phyloP scores from a whole-genome alignment of 2,888 invertebrate genomes.

The Kryphioiulus occultus region DNA sequence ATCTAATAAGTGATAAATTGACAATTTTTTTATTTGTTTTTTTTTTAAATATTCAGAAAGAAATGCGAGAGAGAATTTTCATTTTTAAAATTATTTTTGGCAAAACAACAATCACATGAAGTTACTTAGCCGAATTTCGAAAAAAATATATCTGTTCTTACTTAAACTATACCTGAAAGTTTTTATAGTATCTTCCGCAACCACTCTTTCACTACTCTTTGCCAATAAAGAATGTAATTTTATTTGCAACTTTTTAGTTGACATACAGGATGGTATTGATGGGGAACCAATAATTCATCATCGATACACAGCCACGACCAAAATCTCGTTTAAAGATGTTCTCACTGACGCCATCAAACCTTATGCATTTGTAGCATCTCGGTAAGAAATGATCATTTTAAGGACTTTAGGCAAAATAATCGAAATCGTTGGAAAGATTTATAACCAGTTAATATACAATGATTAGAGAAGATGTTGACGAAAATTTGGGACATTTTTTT shows the following conservation, averaged over 20 bases:
- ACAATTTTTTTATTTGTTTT: not conserved
- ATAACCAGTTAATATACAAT: too few relatives aligned
- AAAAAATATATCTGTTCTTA: too few relatives aligned
- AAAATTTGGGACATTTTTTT: too few relatives aligned
- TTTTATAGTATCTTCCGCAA: too few relatives aligned
- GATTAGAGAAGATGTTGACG: too few relatives aligned
- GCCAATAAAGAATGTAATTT: not conserved
- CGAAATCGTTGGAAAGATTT: too few relatives aligned
- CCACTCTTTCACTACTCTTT: too few relatives aligned
- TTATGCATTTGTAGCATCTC: slow-evolving; percentile 64
- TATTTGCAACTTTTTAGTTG: slow-evolving; percentile 65
- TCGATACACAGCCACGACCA: slow-evolving; percentile 66
- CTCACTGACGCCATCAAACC: slow-evolving; percentile 64
- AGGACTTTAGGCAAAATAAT: not conserved
- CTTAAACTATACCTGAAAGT: too few relatives aligned
- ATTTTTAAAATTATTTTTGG: slow-evolving; percentile 18
- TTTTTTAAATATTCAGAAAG: too few relatives aligned
- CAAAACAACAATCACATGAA: not conserved
- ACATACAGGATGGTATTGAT: slow-evolving; percentile 70
- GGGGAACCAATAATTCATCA: slow-evolving; percentile 69
- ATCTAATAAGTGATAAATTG: not conserved
- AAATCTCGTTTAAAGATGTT: slow-evolving; percentile 64
- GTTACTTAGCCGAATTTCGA: too few relatives aligned
- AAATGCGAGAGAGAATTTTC: too few relatives aligned
- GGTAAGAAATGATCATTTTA: slow-evolving; percentile 55